A percentile compares a stretch with the other conserved stretches of the same genome.
These are phyloP conservation scores for Latheticus oryzae DNA, from an alignment of 2,888 invertebrate genomes.

Conservation along the genomic window DNA sequence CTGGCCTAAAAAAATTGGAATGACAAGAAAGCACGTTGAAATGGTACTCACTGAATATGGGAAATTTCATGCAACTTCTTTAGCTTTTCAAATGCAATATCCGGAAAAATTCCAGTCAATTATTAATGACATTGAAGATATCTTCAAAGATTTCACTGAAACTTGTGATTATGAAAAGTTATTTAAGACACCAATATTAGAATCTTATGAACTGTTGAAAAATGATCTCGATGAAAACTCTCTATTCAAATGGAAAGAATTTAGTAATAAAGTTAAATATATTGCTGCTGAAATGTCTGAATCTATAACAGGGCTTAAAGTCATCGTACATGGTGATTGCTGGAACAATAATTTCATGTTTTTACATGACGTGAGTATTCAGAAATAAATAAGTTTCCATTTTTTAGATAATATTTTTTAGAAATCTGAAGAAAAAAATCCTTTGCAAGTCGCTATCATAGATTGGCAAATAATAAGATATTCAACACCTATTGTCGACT, in stretches of 20 bases:
- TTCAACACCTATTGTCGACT: conserved; percentile 33
- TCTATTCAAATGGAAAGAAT: not conserved
- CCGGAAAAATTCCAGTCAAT: conserved; percentile 21
- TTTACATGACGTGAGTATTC: conserved; percentile 50
- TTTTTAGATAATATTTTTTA: too few species aligned
- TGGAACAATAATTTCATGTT: conserved; percentile 56
- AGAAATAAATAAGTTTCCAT: not conserved
- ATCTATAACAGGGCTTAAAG: conserved; percentile 18
- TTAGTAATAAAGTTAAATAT: conserved; percentile 1
- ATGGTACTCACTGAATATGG: conserved; percentile 48
- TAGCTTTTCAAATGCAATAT: conserved; percentile 24
- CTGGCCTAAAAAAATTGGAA: conserved; percentile 45
- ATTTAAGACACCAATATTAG: not conserved
- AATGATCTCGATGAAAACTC: conserved; percentile 10
- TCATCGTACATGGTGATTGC: conserved; percentile 54
- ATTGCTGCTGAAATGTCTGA: not conserved
- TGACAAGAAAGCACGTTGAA: conserved; percentile 52
- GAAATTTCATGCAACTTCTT: conserved; percentile 45
- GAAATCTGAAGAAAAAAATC: conserved; percentile 4
- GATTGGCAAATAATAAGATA: conserved; percentile 38
- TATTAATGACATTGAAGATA: not conserved
- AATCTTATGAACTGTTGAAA: conserved; percentile 8
- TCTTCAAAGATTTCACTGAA: not conserved
- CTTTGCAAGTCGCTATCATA: conserved; percentile 23
- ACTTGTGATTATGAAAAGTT: not conserved